These are phyloP conservation scores for Philereme vetulata DNA, from an alignment of 2,888 invertebrate species.

Conservation along the genomic window DNA sequence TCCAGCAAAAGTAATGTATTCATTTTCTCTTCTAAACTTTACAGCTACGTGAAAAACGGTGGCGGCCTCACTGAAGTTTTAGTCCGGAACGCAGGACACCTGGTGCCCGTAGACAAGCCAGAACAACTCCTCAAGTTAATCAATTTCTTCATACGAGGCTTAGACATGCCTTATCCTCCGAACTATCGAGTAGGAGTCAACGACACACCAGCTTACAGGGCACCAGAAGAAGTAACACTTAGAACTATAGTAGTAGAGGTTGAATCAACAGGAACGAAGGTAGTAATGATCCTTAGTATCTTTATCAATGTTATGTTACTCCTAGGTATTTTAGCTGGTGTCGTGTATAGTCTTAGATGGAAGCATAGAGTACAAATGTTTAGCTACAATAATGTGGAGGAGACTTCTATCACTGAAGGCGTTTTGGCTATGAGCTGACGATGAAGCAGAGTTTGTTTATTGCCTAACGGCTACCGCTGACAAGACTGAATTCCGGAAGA, in stretches of 20 bases:
- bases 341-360: slow-evolving; percentile 51
- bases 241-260: background rate
- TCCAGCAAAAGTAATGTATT: no score
- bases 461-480: background rate
- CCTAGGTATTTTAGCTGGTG: slow-evolving; percentile 45
- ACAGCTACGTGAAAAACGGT: slow-evolving; percentile 82
- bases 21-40: no score
- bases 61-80: slow-evolving; percentile 82
- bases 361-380: slow-evolving; percentile 52
- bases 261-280: slow-evolving; percentile 34
- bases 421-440: slow-evolving; percentile 46
- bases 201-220: slow-evolving; percentile 39
- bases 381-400: slow-evolving; percentile 53
- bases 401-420: slow-evolving; percentile 48
- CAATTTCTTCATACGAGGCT: slow-evolving; percentile 54
- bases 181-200: slow-evolving; percentile 40
- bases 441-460: background rate
- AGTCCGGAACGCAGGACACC: slow-evolving; percentile 85
- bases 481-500: no score
- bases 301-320: slow-evolving; percentile 59
- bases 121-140: slow-evolving; percentile 62
- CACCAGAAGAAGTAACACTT: slow-evolving; percentile 5
- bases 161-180: slow-evolving; percentile 46
- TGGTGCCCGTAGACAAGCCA: slow-evolving; percentile 85
- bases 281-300: slow-evolving; percentile 56